Conservation (phyloP, 2,797 vertebrate genomes). For the Melanotaenia parkinsoni region DNA sequence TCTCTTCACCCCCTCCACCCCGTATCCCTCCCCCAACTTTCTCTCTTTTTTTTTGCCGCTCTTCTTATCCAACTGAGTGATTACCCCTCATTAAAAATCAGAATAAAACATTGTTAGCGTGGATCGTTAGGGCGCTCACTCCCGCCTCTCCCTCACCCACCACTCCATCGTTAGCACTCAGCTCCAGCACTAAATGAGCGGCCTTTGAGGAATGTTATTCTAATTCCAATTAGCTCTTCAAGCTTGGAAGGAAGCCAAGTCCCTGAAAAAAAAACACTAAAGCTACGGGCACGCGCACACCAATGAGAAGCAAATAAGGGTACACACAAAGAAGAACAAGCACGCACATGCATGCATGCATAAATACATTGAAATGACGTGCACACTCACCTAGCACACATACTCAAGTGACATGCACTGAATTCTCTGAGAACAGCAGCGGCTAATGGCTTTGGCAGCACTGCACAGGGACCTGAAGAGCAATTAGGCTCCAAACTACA, state of each 20-base stretch:
- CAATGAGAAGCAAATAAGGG: slow-evolving; percentile 65
- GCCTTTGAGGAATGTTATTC: slow-evolving; percentile 99
- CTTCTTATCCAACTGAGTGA: slow-evolving; percentile 94
- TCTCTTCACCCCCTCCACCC: slow-evolving; percentile 28
- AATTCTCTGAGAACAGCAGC: slow-evolving; percentile 73
- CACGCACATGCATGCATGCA: slow-evolving; percentile 22
- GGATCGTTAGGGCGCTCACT: slow-evolving; percentile 95
- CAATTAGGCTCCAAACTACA: slow-evolving; percentile 98
- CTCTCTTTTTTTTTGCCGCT: slow-evolving; percentile 26
- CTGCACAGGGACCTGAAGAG: slow-evolving; percentile 94
- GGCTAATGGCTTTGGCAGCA: slow-evolving; percentile 86
- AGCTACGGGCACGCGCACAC: slow-evolving; percentile 59
- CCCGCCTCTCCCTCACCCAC: slow-evolving; percentile 82
- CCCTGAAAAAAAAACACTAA: slow-evolving; percentile 73
- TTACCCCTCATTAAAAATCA: slow-evolving; percentile 99
- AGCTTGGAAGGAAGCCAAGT: slow-evolving; percentile 92
- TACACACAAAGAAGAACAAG: slow-evolving; percentile 39
- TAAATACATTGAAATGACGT: slow-evolving; percentile 49
- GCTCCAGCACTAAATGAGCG: slow-evolving; percentile 92
- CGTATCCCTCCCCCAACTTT: slow-evolving; percentile 72
- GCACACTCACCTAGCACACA: slow-evolving; percentile 55
- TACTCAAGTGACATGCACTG: slow-evolving; percentile 63
- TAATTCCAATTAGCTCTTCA: slow-evolving; percentile 99
- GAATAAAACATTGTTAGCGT: slow-evolving; percentile 99
- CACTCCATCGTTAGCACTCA: slow-evolving; percentile 96